A percentile compares a stretch with the other conserved stretches of the same genome.
Evolutionary conservation across 2,113 vertebrate species (phyloP).

Genomic region (Pedionomus torquatus): DNA sequence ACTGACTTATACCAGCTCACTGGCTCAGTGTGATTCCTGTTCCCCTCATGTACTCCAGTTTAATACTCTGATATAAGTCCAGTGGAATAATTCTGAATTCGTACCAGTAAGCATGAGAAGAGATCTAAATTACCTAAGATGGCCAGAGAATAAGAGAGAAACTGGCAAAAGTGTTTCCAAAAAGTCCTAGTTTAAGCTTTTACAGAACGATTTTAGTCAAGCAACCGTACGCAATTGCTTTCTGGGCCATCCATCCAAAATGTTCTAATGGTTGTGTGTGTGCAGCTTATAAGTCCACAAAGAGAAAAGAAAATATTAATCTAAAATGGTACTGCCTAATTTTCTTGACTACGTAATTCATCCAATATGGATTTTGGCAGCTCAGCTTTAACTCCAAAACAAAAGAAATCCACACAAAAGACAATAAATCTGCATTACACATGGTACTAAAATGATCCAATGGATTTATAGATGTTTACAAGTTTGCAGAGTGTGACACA

Average conservation of each 20-base stretch:
- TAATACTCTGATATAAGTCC: neutral
- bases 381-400: slow-evolving; percentile 16
- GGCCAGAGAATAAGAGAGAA: neutral
- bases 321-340: slow-evolving; percentile 30
- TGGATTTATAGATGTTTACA: slow-evolving; percentile 65
- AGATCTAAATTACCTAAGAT: neutral
- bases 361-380: slow-evolving; percentile 40
- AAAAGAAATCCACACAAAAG: slow-evolving; percentile 70
- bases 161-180: neutral
- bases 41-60: neutral
- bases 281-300: neutral
- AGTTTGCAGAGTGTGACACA: slow-evolving; percentile 55
- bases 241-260: neutral
- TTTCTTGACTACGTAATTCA: slow-evolving; percentile 48
- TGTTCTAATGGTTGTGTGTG: neutral
- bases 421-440: slow-evolving; percentile 64
- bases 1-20: neutral
- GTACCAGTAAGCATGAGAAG: neutral
- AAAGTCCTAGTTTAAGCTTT: neutral
- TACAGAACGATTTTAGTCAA: neutral
- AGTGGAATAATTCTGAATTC: neutral
- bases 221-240: neutral
- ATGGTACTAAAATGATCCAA: slow-evolving; percentile 61
- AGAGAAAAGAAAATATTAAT: slow-evolving; percentile 40
- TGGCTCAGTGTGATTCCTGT: neutral